Percentiles rank a stretch among this genome's conserved stretches.
Conservation (phyloP, 2,888 invertebrate genomes). For the Orthosia gothica region DNA sequence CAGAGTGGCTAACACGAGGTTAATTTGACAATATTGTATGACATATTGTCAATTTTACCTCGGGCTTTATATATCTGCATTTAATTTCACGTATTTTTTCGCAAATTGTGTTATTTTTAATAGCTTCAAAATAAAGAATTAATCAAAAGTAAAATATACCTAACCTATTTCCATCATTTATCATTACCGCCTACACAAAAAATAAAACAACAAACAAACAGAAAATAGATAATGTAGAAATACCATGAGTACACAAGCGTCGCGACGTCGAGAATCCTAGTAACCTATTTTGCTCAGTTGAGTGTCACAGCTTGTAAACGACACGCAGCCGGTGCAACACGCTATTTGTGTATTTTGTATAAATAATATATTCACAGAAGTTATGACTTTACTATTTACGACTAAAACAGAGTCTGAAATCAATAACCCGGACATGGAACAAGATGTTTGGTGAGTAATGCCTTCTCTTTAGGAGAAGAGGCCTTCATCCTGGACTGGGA, state of each 20-base stretch:
- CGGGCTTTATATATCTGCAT: no score
- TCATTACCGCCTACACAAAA: neutral
- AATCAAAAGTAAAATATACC: no score
- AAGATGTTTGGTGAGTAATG: no score
- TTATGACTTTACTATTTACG: conserved; percentile 13
- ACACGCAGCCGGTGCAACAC: conserved; percentile 27
- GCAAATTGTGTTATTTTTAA: no score
- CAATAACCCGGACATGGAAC: no score
- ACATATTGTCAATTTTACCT: no score
- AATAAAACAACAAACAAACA: conserved; percentile 3
- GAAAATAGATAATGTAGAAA: conserved; percentile 12
- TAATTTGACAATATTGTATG: no score
- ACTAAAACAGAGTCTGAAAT: neutral
- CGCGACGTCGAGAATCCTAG: conserved; percentile 21
- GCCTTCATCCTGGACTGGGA: no score
- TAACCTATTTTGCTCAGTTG: conserved; percentile 47
- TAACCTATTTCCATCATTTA: neutral
- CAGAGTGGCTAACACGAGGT: no score
- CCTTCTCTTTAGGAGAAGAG: no score
- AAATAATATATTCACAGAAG: conserved; percentile 26
- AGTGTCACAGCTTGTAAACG: conserved; percentile 52
- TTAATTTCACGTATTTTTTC: no score
- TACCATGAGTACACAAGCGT: conserved; percentile 20
- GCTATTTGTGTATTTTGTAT: conserved; percentile 34
- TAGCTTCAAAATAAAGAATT: no score